Percentiles rank a stretch among this genome's conserved stretches.
phyloP scores from a whole-genome alignment of 1,140 invertebrate species.

The Zaprionus capensis region DNA sequence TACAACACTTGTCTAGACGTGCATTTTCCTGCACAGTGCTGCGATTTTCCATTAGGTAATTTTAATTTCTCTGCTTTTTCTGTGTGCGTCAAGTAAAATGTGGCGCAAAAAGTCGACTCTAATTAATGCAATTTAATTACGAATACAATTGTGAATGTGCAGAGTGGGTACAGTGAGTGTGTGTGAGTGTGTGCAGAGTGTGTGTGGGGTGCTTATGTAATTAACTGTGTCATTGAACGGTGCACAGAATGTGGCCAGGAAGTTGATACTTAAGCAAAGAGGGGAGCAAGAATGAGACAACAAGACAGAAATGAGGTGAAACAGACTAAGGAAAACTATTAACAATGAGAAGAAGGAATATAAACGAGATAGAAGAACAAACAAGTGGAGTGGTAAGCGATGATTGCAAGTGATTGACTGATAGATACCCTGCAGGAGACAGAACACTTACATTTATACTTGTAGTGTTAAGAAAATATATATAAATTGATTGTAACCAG shows the following conservation, averaged over 20 bases:
- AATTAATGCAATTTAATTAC: conserved; percentile 79
- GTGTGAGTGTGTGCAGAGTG: background rate
- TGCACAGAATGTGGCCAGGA: conserved; percentile 63
- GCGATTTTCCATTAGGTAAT: conserved; percentile 65
- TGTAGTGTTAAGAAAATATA: no score
- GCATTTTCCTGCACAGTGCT: conserved; percentile 19
- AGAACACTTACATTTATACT: no score
- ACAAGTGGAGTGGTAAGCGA: background rate
- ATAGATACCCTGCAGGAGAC: background rate
- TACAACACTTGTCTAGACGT: conserved; percentile 36
- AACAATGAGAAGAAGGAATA: background rate
- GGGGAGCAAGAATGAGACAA: conserved; percentile 4
- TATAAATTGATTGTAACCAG: no score
- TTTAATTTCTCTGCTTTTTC: conserved; percentile 38
- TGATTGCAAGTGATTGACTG: background rate
- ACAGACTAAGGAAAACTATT: conserved; percentile 1
- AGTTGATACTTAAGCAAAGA: conserved; percentile 45
- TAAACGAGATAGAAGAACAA: background rate
- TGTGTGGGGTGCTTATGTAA: conserved; percentile 56
- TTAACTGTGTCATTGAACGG: conserved; percentile 79
- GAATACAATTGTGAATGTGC: conserved; percentile 7
- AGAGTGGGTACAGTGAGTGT: background rate
- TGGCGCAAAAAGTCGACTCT: conserved; percentile 65
- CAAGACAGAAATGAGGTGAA: conserved; percentile 1
- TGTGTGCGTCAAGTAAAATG: conserved; percentile 54